Evolutionary conservation across 2,113 vertebrate species (phyloP).

Genomic region (Meleagris gallopavo): DNA sequence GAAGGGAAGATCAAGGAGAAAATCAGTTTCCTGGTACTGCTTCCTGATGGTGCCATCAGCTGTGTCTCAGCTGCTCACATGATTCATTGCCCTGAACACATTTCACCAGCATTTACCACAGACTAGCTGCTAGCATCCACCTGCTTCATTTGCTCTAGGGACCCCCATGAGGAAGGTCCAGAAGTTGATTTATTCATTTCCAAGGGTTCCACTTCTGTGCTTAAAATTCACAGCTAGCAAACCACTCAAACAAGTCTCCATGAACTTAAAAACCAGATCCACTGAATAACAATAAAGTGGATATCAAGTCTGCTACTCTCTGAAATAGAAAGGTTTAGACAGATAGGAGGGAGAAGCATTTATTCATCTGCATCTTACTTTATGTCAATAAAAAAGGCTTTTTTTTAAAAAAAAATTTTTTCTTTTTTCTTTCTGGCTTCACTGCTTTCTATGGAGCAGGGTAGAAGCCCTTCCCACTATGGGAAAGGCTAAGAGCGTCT

Average conservation of each 20-base stretch:
- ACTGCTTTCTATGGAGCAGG: background rate
- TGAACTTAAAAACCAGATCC: background rate
- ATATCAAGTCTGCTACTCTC: background rate
- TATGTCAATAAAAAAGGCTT: background rate
- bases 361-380: background rate
- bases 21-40: background rate
- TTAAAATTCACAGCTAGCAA: background rate
- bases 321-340: background rate
- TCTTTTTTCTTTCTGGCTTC: background rate
- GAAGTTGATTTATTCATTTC: background rate
- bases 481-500: background rate
- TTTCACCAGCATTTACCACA: background rate
- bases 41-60: background rate
- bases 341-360: background rate
- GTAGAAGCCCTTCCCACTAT: rapidly evolving
- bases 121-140: background rate
- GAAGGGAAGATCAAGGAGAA: background rate
- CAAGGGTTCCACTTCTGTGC: background rate
- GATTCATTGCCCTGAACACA: background rate
- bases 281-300: background rate
- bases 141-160: rapidly evolving
- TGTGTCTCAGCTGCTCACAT: background rate
- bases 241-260: background rate
- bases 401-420: background rate
- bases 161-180: background rate